Conservation (phyloP, 2,888 invertebrate genomes). For the Hedychridium roseum region DNA sequence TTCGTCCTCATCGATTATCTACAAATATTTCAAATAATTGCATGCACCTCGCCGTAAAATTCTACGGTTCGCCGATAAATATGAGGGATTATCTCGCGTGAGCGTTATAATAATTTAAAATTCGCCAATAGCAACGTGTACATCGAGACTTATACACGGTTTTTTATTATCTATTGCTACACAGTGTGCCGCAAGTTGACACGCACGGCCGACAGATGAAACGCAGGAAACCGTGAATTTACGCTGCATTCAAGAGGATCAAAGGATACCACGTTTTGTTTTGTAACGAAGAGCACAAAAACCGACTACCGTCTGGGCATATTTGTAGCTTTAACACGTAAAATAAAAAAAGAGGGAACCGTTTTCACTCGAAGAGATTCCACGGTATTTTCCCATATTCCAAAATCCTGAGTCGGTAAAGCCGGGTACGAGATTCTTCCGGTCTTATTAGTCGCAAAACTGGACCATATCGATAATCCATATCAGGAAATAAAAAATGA, state of each 20-base stretch:
- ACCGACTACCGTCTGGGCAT: too few relatives aligned
- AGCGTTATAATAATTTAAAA: too few relatives aligned
- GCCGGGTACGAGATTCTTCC: background rate
- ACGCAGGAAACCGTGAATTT: background rate
- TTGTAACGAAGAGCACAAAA: too few relatives aligned
- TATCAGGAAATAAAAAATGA: constrained; percentile 13
- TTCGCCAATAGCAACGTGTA: constrained; percentile 5
- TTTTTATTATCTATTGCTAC: constrained; percentile 15
- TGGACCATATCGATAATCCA: constrained; percentile 20
- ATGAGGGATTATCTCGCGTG: too few relatives aligned
- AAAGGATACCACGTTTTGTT: constrained; percentile 11
- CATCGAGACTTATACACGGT: constrained; percentile 17
- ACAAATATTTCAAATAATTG: too few relatives aligned
- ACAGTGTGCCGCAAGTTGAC: constrained; percentile 8
- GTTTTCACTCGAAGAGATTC: too few relatives aligned
- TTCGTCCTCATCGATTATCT: too few relatives aligned
- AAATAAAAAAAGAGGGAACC: too few relatives aligned
- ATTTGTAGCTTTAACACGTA: too few relatives aligned
- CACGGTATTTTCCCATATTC: background rate
- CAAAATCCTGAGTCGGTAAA: background rate
- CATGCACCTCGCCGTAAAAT: too few relatives aligned
- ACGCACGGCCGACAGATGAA: constrained; percentile 20
- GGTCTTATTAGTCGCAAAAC: background rate
- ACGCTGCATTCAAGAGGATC: too few relatives aligned
- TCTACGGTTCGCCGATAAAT: too few relatives aligned